Evolutionary conservation across 2,797 vertebrate genomes (phyloP).

Genomic region (Adelosebastes latens): DNA sequence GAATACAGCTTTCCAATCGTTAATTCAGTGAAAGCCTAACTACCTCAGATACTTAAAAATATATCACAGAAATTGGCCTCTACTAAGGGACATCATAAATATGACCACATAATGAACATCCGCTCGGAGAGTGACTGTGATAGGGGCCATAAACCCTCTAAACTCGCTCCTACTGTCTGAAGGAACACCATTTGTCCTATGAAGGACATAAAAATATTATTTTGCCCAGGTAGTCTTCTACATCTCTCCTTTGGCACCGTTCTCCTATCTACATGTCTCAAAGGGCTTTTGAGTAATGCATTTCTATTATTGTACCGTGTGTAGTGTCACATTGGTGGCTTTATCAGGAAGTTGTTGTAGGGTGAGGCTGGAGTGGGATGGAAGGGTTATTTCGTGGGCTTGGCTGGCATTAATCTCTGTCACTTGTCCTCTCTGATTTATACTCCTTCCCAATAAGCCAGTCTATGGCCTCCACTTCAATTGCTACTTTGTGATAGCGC

Average conservation of each 20-base stretch:
- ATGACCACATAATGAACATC: constrained; percentile 75
- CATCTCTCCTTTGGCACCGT: constrained; percentile 66
- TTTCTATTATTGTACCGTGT: constrained; percentile 82
- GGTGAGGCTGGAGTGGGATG: constrained; percentile 73
- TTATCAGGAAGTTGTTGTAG: constrained; percentile 84
- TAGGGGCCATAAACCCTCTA: constrained; percentile 69
- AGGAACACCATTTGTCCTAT: constrained; percentile 66
- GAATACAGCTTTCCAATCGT: constrained; percentile 19
- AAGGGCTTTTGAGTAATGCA: constrained; percentile 81
- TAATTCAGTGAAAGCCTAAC: constrained; percentile 47
- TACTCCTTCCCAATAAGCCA: constrained; percentile 81
- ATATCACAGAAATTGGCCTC: constrained; percentile 63
- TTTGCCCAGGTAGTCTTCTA: constrained; percentile 71
- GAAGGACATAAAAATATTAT: constrained; percentile 73
- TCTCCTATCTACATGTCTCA: constrained; percentile 76
- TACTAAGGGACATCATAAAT: constrained; percentile 67
- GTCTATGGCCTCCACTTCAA: constrained; percentile 73
- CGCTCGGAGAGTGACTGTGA: constrained; percentile 69
- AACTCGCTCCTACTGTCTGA: constrained; percentile 58
- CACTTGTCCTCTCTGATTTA: constrained; percentile 89
- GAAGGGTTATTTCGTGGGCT: constrained; percentile 80
- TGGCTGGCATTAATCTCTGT: constrained; percentile 82
- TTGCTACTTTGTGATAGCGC: constrained; percentile 80
- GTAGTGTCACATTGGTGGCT: constrained; percentile 78
- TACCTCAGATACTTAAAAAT: constrained; percentile 65